A percentile compares a stretch with the other conserved stretches of the same genome.
Conservation (phyloP, 2,113 vertebrate species). For the Chaetodon auriga region DNA sequence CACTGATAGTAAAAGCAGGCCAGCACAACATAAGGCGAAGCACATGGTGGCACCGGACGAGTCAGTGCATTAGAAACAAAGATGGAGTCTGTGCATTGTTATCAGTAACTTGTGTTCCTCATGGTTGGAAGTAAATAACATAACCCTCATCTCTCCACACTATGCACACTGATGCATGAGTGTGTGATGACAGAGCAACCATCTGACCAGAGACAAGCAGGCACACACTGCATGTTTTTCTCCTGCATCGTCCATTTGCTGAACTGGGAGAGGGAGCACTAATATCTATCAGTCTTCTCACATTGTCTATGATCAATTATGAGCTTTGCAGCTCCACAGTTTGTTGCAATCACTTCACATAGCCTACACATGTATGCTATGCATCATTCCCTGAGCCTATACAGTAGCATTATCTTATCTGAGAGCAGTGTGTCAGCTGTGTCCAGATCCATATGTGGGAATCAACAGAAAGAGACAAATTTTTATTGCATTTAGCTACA, state of each 20-base stretch:
- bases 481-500: conserved; percentile 35
- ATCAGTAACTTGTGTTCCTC: conserved; percentile 13
- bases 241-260: not conserved
- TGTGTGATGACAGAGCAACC: conserved; percentile 5
- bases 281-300: not conserved
- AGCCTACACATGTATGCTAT: not conserved
- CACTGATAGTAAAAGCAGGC: conserved; percentile 15
- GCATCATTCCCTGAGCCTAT: not conserved
- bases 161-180: not conserved
- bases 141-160: conserved; percentile 22
- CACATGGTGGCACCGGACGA: conserved; percentile 16
- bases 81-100: conserved; percentile 6
- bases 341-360: not conserved
- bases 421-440: not conserved
- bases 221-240: conserved; percentile 17
- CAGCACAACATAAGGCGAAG: conserved; percentile 18
- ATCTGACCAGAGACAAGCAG: conserved; percentile 26
- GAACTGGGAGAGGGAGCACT: not conserved
- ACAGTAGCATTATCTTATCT: conserved; percentile 42
- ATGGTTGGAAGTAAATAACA: not conserved
- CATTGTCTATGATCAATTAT: conserved; percentile 6
- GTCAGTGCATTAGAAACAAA: not conserved
- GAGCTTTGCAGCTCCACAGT: not conserved
- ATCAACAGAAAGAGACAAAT: not conserved
- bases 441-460: not conserved